Conservation (phyloP, 2,888 invertebrate genomes). For the Eumacrocentrus americanus region DNA sequence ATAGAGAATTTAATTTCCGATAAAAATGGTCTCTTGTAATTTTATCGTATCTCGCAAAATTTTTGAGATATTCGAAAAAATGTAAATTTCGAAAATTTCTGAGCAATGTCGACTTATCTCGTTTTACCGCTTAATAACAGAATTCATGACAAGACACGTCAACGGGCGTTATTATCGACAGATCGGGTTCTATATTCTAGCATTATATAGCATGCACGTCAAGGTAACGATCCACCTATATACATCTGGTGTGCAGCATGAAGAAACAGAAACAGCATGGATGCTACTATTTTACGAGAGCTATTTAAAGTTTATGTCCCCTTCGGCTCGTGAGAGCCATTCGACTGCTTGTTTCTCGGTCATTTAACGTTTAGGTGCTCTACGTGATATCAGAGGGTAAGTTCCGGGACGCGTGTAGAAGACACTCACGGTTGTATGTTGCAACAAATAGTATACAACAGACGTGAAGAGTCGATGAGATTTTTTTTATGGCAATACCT, state of each 20-base stretch:
- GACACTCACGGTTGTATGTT: neutral
- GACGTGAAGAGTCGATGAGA: neutral
- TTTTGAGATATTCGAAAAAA: no score
- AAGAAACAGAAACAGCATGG: constrained; percentile 33
- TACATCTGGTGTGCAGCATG: neutral
- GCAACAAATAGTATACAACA: neutral
- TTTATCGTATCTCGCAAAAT: no score
- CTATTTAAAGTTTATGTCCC: constrained; percentile 45
- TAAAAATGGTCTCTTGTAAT: no score
- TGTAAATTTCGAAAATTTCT: no score
- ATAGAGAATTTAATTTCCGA: no score
- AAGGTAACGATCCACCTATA: constrained; percentile 10
- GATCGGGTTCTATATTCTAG: no score
- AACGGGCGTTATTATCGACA: no score
- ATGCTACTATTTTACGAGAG: constrained; percentile 42
- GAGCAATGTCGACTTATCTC: no score
- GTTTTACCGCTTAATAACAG: no score
- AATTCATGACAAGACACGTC: no score
- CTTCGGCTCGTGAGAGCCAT: constrained; percentile 17
- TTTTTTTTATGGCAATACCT: neutral
- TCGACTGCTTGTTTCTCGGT: constrained; percentile 30
- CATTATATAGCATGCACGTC: constrained; percentile 14
- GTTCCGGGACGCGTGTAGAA: neutral
- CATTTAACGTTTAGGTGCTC: constrained; percentile 29
- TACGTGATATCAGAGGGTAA: constrained; percentile 18